A percentile compares a stretch with the other conserved stretches of the same genome.
Evolutionary conservation across 2,888 invertebrate species (phyloP).

Genomic region (Allygus modestus): DNA sequence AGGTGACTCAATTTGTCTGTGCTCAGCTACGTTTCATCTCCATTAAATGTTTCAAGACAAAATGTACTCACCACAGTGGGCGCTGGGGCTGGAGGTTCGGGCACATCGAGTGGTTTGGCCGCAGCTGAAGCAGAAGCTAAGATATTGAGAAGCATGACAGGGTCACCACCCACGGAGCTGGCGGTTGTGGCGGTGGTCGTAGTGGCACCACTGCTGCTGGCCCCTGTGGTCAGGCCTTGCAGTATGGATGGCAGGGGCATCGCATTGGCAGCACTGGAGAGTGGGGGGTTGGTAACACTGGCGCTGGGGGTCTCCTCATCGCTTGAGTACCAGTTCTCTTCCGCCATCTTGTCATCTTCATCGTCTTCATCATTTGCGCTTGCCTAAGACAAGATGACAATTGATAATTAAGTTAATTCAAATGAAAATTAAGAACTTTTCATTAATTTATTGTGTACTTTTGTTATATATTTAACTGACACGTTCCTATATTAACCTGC

Average conservation of each 20-base stretch:
- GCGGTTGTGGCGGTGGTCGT: conserved; percentile 15
- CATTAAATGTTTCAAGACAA: too few species aligned
- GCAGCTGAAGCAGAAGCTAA: conserved; percentile 39
- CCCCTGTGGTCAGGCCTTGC: not conserved
- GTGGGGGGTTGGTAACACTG: conserved; percentile 31
- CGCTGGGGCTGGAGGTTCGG: not conserved
- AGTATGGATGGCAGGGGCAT: conserved; percentile 29
- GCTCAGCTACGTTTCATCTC: too few species aligned
- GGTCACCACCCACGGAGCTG: not conserved
- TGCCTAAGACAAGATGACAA: conserved; percentile 27
- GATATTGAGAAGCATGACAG: conserved; percentile 43
- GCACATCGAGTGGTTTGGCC: conserved; percentile 35
- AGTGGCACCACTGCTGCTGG: conserved; percentile 33
- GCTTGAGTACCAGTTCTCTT: conserved; percentile 87
- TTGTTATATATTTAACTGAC: too few species aligned
- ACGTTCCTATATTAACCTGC: too few species aligned
- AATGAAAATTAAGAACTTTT: not conserved
- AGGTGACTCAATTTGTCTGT: too few species aligned
- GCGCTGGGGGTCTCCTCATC: conserved; percentile 78
- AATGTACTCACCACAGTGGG: not conserved
- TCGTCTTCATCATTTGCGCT: conserved; percentile 68
- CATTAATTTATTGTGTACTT: too few species aligned
- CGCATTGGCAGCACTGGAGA: not conserved
- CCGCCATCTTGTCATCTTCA: conserved; percentile 72
- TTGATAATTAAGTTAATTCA: not conserved